A percentile compares a stretch with the other conserved stretches of the same genome.
phyloP scores from a whole-genome alignment of 2,113 vertebrate species.

The Rhea pennata region DNA sequence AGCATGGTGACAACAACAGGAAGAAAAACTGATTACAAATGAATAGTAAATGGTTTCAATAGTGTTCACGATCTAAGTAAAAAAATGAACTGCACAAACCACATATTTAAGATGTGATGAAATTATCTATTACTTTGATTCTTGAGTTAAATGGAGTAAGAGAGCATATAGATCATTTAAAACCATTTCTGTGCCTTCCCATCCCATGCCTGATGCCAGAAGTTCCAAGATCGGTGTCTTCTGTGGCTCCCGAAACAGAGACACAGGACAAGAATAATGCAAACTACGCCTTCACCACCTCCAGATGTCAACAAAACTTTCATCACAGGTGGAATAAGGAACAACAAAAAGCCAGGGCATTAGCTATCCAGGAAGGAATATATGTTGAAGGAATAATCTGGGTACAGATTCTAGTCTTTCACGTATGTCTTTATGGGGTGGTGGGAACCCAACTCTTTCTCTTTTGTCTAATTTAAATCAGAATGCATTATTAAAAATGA shows the following conservation, averaged over 20 bases:
- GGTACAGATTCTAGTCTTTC: not conserved
- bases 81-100: not conserved
- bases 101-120: not conserved
- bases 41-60: not conserved
- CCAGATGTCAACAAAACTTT: not conserved
- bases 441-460: accelerated
- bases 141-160: not conserved
- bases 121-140: not conserved
- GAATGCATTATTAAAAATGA: not conserved
- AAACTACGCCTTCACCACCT: not conserved
- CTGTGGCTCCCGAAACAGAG: not conserved
- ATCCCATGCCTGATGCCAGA: not conserved
- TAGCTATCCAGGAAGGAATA: not conserved
- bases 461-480: not conserved
- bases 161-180: not conserved
- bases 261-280: not conserved
- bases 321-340: not conserved
- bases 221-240: not conserved
- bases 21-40: not conserved
- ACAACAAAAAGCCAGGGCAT: not conserved
- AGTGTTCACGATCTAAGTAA: not conserved
- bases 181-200: not conserved
- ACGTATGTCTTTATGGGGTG: not conserved
- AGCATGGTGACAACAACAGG: not conserved
- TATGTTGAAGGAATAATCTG: not conserved